phyloP scores from a whole-genome alignment of 2,888 invertebrate species.

The Polyploca ridens region DNA sequence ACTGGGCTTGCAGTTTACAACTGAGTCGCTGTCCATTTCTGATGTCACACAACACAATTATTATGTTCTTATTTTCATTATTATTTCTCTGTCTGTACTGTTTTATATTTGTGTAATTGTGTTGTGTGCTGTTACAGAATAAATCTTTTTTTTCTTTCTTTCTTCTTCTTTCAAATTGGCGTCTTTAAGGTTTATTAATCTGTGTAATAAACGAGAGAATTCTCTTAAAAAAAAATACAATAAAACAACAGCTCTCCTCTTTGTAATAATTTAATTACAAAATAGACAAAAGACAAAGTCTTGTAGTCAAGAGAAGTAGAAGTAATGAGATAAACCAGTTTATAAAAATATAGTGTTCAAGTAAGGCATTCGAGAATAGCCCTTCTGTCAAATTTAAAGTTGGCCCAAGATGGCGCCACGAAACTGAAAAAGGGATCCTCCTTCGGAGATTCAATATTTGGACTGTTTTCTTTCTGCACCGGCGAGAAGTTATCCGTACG shows the following conservation, averaged over 20 bases:
- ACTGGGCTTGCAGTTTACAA: too few species aligned
- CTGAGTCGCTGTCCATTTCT: too few species aligned
- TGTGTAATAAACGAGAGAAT: too few species aligned
- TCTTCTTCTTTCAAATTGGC: too few species aligned
- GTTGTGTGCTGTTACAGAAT: too few species aligned
- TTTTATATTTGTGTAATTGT: too few species aligned
- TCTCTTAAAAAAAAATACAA: neutral
- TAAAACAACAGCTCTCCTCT: neutral
- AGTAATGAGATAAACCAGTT: neutral
- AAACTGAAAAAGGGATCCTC: constrained; percentile 68
- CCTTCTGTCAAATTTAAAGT: constrained; percentile 86
- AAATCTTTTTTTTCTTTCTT: too few species aligned
- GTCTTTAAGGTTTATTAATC: too few species aligned
- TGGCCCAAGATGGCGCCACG: constrained; percentile 86
- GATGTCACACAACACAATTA: too few species aligned
- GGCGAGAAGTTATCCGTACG: constrained; percentile 57
- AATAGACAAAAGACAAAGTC: constrained; percentile 1
- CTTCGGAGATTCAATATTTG: constrained; percentile 35
- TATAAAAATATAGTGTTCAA: constrained; percentile 40
- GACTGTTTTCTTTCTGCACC: constrained; percentile 54
- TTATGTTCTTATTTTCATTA: too few species aligned
- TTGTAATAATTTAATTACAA: constrained; percentile 8
- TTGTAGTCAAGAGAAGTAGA: neutral
- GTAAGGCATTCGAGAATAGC: constrained; percentile 81
- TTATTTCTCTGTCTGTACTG: too few species aligned